A percentile compares a stretch with the other conserved stretches of the same genome.
Conservation (phyloP, 2,888 invertebrate genomes). For the Diarsia dahlii region DNA sequence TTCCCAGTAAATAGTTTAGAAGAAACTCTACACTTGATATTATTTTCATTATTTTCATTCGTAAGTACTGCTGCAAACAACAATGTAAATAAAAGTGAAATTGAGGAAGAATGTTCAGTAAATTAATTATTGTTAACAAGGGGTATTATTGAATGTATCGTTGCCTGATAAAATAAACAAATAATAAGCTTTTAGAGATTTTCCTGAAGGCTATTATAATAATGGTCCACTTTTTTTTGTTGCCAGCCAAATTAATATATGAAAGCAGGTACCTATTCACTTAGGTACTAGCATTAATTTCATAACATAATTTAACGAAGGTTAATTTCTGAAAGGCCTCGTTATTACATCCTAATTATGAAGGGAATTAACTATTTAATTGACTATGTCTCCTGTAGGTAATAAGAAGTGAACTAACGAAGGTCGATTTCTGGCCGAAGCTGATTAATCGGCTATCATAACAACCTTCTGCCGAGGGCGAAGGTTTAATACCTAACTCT, state of each 20-base stretch:
- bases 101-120: conserved; percentile 20
- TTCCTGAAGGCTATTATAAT: conserved; percentile 36
- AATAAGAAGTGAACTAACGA: not conserved
- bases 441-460: too few species aligned
- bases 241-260: conserved; percentile 42
- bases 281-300: conserved; percentile 34
- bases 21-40: not conserved
- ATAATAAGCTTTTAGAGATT: conserved; percentile 21
- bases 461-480: too few species aligned
- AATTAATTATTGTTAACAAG: conserved; percentile 45
- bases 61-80: not conserved
- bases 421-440: not conserved
- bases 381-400: conserved; percentile 9
- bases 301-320: conserved; percentile 33
- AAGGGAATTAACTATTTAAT: conserved; percentile 12
- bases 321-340: conserved; percentile 46
- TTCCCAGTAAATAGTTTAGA: not conserved
- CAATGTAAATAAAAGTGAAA: conserved; percentile 15
- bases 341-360: conserved; percentile 34
- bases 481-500: not conserved
- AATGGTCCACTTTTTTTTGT: conserved; percentile 38
- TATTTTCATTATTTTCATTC: not conserved
- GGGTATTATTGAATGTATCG: conserved; percentile 40
- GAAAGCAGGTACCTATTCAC: conserved; percentile 5
- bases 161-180: conserved; percentile 29